A percentile compares a stretch with the other conserved stretches of the same genome.
Conservation (phyloP, 2,797 vertebrate species). For the Enteromius mattozi region DNA sequence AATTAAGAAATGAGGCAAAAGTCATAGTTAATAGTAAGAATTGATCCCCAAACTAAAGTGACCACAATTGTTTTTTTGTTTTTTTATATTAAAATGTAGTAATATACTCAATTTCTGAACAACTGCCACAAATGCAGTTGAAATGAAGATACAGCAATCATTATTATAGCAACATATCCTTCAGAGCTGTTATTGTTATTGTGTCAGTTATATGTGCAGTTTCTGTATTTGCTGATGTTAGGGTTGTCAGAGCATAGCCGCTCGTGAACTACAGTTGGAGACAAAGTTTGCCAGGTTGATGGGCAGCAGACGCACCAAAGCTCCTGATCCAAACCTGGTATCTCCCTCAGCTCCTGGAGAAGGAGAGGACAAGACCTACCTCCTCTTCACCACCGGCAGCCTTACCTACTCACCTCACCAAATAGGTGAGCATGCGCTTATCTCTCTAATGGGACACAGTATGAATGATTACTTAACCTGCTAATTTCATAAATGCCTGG, state of each 20-base stretch:
- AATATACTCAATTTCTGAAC: background rate
- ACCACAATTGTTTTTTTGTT: background rate
- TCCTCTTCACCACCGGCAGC: conserved; percentile 97
- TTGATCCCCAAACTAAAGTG: background rate
- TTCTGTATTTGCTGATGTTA: conserved; percentile 51
- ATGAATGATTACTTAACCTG: background rate
- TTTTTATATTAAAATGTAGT: background rate
- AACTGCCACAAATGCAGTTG: background rate
- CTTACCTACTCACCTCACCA: conserved; percentile 98
- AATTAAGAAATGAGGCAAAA: background rate
- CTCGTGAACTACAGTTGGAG: conserved; percentile 82
- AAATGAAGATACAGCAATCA: background rate
- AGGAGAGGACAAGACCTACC: conserved; percentile 85
- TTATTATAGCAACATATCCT: background rate
- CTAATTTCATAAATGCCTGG: background rate
- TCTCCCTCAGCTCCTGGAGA: conserved; percentile 68
- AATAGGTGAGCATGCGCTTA: conserved; percentile 82
- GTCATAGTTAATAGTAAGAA: background rate
- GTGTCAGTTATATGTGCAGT: background rate
- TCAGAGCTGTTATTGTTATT: background rate
- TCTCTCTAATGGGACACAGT: background rate
- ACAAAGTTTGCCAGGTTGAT: conserved; percentile 87
- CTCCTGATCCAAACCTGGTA: conserved; percentile 71
- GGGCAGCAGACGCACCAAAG: conserved; percentile 84
- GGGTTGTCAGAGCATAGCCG: conserved; percentile 67